Evolutionary conservation across 2,113 vertebrate genomes (phyloP).

Genomic region (Platysteira castanea): DNA sequence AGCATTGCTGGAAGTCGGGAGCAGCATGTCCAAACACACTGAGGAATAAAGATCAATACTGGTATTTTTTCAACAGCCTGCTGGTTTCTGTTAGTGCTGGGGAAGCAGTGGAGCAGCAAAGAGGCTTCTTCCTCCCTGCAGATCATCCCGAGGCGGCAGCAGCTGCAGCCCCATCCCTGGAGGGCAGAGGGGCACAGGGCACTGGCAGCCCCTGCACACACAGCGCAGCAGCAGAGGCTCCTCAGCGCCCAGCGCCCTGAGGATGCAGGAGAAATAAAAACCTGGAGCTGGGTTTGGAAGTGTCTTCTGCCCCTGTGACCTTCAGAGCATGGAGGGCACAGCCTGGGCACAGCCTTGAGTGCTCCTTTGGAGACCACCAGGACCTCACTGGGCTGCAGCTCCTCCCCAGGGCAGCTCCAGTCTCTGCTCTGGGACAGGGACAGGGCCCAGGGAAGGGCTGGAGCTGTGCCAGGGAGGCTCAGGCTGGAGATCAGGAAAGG

Average conservation of each 20-base stretch:
- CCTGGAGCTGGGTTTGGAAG: neutral
- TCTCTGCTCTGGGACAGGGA: neutral
- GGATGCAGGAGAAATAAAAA: neutral
- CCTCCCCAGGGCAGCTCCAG: neutral
- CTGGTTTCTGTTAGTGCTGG: neutral
- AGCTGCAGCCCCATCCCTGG: neutral
- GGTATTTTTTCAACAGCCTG: neutral
- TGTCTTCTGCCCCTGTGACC: fast-evolving
- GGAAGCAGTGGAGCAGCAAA: neutral
- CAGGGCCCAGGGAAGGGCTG: neutral
- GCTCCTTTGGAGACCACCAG: neutral
- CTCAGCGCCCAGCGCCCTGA: neutral
- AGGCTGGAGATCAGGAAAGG: fast-evolving
- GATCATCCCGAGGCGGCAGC: neutral
- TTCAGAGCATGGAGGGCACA: neutral
- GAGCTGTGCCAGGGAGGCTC: fast-evolving
- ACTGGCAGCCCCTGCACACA: neutral
- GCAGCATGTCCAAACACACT: neutral
- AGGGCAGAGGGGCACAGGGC: neutral
- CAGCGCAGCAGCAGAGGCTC: neutral
- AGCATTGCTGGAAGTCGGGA: neutral
- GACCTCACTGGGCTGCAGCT: neutral
- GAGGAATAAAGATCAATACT: neutral
- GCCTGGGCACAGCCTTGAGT: neutral
- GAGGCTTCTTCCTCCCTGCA: neutral